These are phyloP conservation scores for Bacillus rossius DNA, from an alignment of 1,140 invertebrate species.

Conservation along the genomic window DNA sequence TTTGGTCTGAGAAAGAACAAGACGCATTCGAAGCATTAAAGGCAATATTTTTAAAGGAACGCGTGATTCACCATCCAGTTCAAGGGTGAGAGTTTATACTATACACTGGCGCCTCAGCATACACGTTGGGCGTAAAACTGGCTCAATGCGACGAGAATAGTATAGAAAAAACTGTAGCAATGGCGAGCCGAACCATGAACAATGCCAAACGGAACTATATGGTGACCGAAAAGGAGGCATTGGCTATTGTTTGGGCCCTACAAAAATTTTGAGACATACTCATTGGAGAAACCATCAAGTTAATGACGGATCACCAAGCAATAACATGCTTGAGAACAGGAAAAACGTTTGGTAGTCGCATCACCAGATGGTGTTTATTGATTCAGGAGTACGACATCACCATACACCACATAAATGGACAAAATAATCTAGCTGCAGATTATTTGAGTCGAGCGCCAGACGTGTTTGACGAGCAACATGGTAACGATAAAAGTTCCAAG, in stretches of 20 bases:
- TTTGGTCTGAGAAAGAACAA: constrained; percentile 17
- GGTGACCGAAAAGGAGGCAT: constrained; percentile 39
- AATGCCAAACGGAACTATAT: constrained; percentile 37
- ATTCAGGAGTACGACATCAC: constrained; percentile 40
- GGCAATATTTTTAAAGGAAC: constrained; percentile 15
- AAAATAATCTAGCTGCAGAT: constrained; percentile 4
- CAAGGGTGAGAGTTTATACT: constrained; percentile 20
- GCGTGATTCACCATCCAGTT: constrained; percentile 21
- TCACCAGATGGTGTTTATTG: constrained; percentile 40
- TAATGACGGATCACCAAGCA: constrained; percentile 45
- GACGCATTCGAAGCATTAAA: constrained; percentile 21
- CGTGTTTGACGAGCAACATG: too few relatives aligned
- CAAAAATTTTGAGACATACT: constrained; percentile 37
- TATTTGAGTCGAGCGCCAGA: constrained; percentile 3
- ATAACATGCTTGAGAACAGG: constrained; percentile 40
- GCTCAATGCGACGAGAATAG: constrained; percentile 19
- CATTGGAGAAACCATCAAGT: constrained; percentile 32
- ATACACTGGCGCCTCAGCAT: constrained; percentile 27
- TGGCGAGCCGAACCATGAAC: constrained; percentile 37
- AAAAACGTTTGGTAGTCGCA: constrained; percentile 34
- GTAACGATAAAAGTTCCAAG: too few relatives aligned
- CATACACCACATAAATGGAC: constrained; percentile 30
- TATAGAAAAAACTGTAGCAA: constrained; percentile 28
- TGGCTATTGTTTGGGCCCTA: constrained; percentile 40
- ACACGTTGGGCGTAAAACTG: constrained; percentile 28